Evolutionary conservation across 2,113 vertebrate genomes (phyloP).

Genomic region (Hippotragus niger): DNA sequence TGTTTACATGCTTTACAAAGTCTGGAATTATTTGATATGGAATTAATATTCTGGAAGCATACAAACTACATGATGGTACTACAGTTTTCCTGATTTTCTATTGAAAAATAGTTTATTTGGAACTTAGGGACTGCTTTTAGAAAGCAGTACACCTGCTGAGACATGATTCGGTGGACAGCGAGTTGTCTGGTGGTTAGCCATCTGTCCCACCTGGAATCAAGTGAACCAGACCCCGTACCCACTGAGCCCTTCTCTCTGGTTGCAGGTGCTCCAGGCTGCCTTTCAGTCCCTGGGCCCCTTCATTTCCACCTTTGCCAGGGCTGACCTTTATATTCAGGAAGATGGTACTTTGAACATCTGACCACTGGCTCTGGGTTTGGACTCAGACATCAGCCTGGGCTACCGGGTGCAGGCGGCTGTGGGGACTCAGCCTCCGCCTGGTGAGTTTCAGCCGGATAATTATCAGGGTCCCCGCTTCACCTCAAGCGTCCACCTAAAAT

Average conservation of each 20-base stretch:
- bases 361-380: neutral
- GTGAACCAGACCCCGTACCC: neutral
- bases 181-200: accelerated
- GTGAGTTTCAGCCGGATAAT: constrained; percentile 18
- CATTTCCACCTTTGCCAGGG: constrained; percentile 92
- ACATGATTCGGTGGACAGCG: accelerated
- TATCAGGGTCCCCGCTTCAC: neutral
- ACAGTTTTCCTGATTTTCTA: neutral
- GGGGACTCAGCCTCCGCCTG: constrained; percentile 5
- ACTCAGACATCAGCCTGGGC: neutral
- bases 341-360: constrained; percentile 82
- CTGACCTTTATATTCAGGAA: constrained; percentile 86
- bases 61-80: neutral
- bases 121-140: neutral
- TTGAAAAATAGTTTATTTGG: neutral
- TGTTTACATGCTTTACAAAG: neutral
- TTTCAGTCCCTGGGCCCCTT: constrained; percentile 93
- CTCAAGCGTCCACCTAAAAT: neutral
- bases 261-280: constrained; percentile 91
- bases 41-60: neutral
- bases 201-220: neutral
- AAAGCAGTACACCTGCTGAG: neutral
- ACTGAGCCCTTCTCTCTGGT: neutral
- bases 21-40: neutral
- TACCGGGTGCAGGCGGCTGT: neutral